phyloP scores from a whole-genome alignment of 1,140 invertebrate species.

The Cotesia vestalis region DNA sequence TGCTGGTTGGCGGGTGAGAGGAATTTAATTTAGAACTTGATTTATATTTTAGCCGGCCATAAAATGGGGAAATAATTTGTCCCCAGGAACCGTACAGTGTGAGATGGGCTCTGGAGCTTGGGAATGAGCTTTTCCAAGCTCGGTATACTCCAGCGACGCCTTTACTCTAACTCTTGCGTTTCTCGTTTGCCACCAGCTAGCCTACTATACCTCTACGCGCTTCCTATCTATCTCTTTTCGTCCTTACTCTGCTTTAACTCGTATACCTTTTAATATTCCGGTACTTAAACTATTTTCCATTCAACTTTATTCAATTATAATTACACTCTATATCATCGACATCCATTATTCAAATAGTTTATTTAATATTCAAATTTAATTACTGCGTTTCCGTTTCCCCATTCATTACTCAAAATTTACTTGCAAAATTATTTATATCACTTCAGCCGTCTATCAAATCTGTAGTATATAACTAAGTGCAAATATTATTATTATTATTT shows the following conservation, averaged over 20 bases:
- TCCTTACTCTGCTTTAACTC: constrained; percentile 5
- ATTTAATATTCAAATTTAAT: constrained; percentile 10
- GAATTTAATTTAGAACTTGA: constrained; percentile 66
- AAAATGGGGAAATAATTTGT: constrained; percentile 65
- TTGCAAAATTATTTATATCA: no score
- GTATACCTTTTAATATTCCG: constrained; percentile 13
- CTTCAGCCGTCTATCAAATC: no score
- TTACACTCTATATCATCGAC: constrained; percentile 36
- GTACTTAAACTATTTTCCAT: constrained; percentile 23
- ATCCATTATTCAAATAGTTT: constrained; percentile 9
- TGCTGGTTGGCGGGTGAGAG: constrained; percentile 43
- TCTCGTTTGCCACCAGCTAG: neutral
- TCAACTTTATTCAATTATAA: constrained; percentile 38
- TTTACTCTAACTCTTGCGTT: no score
- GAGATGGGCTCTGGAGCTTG: constrained; percentile 46
- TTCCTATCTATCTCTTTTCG: constrained; percentile 9
- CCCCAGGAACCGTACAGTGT: constrained; percentile 60
- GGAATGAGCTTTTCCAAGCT: constrained; percentile 14
- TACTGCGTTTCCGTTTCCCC: neutral
- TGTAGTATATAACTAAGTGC: no score
- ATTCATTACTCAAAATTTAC: no score
- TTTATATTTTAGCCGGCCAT: constrained; percentile 64
- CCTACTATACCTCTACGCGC: neutral
- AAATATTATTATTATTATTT: no score
- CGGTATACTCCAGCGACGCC: neutral